Evolutionary conservation across 2,888 invertebrate species (phyloP).

Genomic region (Drosophila trichaetosa): DNA sequence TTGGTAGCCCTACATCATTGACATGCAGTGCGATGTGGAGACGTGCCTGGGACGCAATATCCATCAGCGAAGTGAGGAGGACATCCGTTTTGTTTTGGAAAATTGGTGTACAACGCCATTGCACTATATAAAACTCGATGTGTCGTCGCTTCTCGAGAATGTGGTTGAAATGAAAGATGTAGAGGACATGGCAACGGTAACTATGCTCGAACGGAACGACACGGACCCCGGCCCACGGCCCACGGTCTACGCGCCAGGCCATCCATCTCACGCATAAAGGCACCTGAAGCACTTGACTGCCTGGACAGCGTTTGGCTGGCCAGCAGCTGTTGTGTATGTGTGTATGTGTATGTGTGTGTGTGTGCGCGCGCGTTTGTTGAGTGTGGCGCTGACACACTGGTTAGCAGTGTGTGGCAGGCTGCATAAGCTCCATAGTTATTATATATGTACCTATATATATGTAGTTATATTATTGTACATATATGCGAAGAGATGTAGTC

Average conservation of each 20-base stretch:
- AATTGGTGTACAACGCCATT: slow-evolving; percentile 92
- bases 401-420: slow-evolving; percentile 14
- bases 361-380: neutral
- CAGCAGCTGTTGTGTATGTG: slow-evolving; percentile 6
- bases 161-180: slow-evolving; percentile 94
- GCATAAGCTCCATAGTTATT: slow-evolving; percentile 5
- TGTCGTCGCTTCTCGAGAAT: slow-evolving; percentile 93
- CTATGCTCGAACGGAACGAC: slow-evolving; percentile 54
- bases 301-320: slow-evolving; percentile 8
- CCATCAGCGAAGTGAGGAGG: slow-evolving; percentile 91
- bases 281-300: slow-evolving; percentile 12
- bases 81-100: slow-evolving; percentile 90
- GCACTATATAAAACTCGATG: slow-evolving; percentile 93
- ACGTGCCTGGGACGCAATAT: slow-evolving; percentile 93
- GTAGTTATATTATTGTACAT: neutral
- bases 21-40: slow-evolving; percentile 92
- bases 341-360: neutral
- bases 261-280: neutral
- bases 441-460: slow-evolving; percentile 1
- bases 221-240: neutral
- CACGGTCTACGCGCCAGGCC: slow-evolving; percentile 9
- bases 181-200: slow-evolving; percentile 85
- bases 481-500: slow-evolving; percentile 13
- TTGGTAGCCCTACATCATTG: slow-evolving; percentile 94
- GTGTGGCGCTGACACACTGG: slow-evolving; percentile 18